A percentile compares a stretch with the other conserved stretches of the same genome.
Evolutionary conservation across 2,797 vertebrate genomes (phyloP).

Genomic region (Buphagus erythrorhynchus): DNA sequence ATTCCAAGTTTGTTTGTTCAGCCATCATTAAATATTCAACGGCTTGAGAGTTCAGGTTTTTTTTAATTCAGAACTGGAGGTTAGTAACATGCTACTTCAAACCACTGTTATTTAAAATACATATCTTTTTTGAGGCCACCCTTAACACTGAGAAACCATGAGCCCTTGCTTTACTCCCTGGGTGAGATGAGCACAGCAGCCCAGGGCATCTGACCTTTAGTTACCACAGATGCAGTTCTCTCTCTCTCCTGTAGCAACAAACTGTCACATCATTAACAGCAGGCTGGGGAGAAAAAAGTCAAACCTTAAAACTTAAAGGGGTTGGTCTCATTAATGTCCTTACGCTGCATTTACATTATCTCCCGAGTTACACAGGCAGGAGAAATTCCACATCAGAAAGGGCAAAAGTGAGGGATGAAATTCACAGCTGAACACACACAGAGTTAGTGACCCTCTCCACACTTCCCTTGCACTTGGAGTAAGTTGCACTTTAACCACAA

Average conservation of each 20-base stretch:
- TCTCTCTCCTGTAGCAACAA: background rate
- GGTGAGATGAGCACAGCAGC: background rate
- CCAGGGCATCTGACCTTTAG: background rate
- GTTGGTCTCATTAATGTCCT: background rate
- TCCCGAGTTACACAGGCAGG: background rate
- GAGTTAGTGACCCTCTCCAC: background rate
- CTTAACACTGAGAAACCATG: background rate
- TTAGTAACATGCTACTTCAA: background rate
- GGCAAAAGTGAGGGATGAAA: background rate
- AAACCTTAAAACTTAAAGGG: background rate
- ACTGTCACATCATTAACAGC: background rate
- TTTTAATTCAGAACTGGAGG: background rate
- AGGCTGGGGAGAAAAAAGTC: background rate
- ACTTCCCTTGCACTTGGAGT: background rate
- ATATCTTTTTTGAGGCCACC: background rate
- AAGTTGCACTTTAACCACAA: background rate
- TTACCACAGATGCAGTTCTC: background rate
- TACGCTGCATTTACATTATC: background rate
- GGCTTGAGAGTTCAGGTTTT: background rate
- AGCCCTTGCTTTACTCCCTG: background rate
- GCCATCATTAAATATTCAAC: background rate
- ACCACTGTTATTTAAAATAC: background rate
- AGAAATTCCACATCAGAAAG: background rate
- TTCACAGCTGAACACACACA: background rate
- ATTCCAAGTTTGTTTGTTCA: constrained; percentile 24